phyloP scores from a whole-genome alignment of 2,888 invertebrate species.

The Thysanoteuthis rhombus region DNA sequence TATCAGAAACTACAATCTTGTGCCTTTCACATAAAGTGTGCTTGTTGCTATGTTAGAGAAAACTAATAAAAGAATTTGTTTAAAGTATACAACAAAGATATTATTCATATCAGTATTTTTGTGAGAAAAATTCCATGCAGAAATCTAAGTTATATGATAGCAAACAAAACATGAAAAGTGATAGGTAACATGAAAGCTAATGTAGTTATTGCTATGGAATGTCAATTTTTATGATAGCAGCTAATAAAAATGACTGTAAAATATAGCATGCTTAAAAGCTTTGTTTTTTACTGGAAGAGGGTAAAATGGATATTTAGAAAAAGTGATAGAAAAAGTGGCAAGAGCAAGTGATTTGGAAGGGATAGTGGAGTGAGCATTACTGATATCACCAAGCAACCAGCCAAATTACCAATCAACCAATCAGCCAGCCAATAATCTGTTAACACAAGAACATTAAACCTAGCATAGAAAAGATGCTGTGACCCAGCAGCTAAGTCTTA shows the following conservation, averaged over 20 bases:
- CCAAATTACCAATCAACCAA: slow-evolving; percentile 12
- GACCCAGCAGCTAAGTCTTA: background rate
- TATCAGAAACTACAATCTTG: background rate
- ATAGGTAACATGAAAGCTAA: background rate
- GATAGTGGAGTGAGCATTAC: background rate
- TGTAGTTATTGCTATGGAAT: background rate
- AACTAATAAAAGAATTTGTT: no score
- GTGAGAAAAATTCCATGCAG: background rate
- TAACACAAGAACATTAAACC: background rate
- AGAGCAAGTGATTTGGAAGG: background rate
- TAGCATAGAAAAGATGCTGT: background rate
- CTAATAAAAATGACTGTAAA: background rate
- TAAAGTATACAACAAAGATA: background rate
- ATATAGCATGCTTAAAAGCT: background rate
- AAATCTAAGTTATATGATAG: background rate
- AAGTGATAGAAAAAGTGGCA: background rate
- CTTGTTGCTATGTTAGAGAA: background rate
- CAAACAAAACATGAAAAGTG: background rate
- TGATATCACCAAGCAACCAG: background rate
- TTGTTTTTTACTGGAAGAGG: background rate
- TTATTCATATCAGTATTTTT: background rate
- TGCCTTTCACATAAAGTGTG: background rate
- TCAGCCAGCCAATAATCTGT: background rate
- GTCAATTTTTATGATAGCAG: background rate
- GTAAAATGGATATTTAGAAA: background rate